A percentile compares a stretch with the other conserved stretches of the same genome.
phyloP scores from a whole-genome alignment of 1,140 invertebrate species.

The Acromyrmex echinatior region DNA sequence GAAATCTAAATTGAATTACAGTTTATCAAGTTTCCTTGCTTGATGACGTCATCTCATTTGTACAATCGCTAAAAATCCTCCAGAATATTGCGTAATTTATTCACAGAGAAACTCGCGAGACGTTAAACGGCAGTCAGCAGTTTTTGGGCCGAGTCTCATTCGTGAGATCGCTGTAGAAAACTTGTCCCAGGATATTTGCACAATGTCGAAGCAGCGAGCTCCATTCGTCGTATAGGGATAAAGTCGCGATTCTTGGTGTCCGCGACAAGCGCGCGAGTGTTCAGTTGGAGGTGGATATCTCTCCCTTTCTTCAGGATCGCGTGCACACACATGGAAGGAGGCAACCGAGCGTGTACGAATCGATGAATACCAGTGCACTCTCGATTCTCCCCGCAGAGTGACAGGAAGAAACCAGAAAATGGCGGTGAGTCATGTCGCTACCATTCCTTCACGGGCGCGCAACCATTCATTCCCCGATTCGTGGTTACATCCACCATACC shows the following conservation, averaged over 20 bases:
- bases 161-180: background rate
- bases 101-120: background rate
- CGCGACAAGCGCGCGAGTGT: background rate
- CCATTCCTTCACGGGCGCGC: constrained; percentile 21
- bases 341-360: constrained; percentile 43
- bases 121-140: background rate
- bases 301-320: constrained; percentile 33
- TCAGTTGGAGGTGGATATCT: constrained; percentile 10
- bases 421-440: constrained; percentile 45
- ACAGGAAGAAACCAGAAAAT: constrained; percentile 56
- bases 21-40: background rate
- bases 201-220: constrained; percentile 1
- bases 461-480: constrained; percentile 27
- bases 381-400: constrained; percentile 23
- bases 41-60: background rate
- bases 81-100: background rate
- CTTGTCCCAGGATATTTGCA: constrained; percentile 17
- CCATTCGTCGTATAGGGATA: constrained; percentile 20
- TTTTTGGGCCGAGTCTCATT: constrained; percentile 20
- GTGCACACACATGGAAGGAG: background rate
- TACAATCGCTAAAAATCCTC: background rate
- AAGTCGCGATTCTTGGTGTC: constrained; percentile 24
- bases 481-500: constrained; percentile 5
- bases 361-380: constrained; percentile 56
- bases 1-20: background rate